A percentile compares a stretch with the other conserved stretches of the same genome.
Conservation (phyloP, 2,113 vertebrate species). For the Corythornis cristatus region DNA sequence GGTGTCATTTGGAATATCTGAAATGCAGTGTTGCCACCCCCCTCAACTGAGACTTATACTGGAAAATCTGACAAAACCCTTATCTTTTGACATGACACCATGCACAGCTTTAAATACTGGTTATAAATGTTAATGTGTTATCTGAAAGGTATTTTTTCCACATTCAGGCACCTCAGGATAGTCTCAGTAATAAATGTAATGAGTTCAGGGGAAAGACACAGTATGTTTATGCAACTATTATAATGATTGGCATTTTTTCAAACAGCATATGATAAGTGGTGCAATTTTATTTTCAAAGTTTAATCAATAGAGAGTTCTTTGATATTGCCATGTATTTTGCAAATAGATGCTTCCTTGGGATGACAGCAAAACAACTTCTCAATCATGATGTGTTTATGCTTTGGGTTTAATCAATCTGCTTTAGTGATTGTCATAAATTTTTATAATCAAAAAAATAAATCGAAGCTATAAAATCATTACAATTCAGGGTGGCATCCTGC, state of each 20-base stretch:
- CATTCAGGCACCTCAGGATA: conserved; percentile 33
- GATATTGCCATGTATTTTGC: conserved; percentile 22
- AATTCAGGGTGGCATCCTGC: neutral
- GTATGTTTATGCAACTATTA: conserved; percentile 46
- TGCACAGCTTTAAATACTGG: conserved; percentile 47
- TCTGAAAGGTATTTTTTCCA: conserved; percentile 49
- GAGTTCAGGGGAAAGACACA: neutral
- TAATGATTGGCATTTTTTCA: conserved; percentile 60
- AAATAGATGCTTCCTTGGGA: conserved; percentile 23
- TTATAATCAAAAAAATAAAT: neutral
- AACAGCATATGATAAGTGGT: conserved; percentile 59
- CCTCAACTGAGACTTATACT: neutral
- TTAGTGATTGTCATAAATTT: neutral
- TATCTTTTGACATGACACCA: conserved; percentile 27
- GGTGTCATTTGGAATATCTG: neutral
- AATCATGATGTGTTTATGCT: neutral
- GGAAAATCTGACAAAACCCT: conserved; percentile 33
- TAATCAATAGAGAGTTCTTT: conserved; percentile 63
- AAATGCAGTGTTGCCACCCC: neutral
- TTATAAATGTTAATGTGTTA: conserved; percentile 57
- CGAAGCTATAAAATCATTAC: neutral
- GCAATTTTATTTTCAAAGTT: conserved; percentile 65
- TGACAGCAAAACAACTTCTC: conserved; percentile 40
- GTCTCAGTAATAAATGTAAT: conserved; percentile 41
- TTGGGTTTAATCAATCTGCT: conserved; percentile 2